Percentiles rank a stretch among this genome's conserved stretches.
These are phyloP conservation scores for Fregetta grallaria DNA, from an alignment of 2,113 vertebrate genomes.

Conservation along the genomic window DNA sequence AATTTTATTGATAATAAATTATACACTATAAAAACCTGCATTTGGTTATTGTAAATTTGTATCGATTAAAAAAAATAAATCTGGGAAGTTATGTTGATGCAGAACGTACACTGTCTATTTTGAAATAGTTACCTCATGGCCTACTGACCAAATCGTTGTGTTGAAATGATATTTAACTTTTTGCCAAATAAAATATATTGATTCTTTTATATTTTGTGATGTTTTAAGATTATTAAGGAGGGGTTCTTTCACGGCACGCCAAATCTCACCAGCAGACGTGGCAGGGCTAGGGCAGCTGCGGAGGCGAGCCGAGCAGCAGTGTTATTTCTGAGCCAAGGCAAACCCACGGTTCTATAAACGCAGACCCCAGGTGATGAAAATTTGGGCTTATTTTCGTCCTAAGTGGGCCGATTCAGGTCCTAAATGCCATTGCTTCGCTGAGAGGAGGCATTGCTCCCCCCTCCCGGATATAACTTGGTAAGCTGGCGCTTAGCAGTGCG, in stretches of 20 bases:
- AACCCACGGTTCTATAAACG: background rate
- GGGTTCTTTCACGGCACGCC: background rate
- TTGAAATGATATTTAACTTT: constrained; percentile 92
- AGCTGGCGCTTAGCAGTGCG: background rate
- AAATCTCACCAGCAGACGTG: background rate
- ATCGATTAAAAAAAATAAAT: constrained; percentile 56
- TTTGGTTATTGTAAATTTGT: constrained; percentile 79
- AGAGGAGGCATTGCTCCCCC: background rate
- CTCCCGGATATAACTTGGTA: too few species aligned
- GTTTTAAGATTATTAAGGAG: constrained; percentile 52
- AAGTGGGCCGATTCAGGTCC: background rate
- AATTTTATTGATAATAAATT: constrained; percentile 86
- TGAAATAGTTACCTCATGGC: constrained; percentile 93
- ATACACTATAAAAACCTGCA: constrained; percentile 74
- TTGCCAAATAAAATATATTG: constrained; percentile 94
- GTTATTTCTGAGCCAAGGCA: background rate
- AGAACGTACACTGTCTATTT: constrained; percentile 85
- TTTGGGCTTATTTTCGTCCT: background rate
- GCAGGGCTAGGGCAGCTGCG: background rate
- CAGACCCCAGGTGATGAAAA: background rate
- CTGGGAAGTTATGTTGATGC: constrained; percentile 67
- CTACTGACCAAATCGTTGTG: constrained; percentile 87
- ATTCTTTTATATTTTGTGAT: constrained; percentile 73
- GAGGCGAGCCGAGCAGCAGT: background rate
- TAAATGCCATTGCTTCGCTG: background rate